Percentiles rank a stretch among this genome's conserved stretches.
These are phyloP conservation scores for Ptilonorhynchus violaceus DNA, from an alignment of 2,113 vertebrate genomes.

Conservation along the genomic window DNA sequence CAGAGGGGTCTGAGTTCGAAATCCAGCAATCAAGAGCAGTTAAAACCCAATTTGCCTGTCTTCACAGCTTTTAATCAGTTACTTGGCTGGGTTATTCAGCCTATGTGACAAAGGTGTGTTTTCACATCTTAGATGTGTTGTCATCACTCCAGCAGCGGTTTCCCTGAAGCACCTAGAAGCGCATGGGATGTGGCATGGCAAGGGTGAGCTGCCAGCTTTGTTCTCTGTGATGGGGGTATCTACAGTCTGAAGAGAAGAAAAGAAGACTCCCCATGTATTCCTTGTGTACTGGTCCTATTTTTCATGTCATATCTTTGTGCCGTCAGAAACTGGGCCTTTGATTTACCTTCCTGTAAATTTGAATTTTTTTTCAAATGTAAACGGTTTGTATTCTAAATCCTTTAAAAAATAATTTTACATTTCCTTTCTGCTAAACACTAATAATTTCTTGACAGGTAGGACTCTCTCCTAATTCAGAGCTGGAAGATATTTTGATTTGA, in stretches of 20 bases:
- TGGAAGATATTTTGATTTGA: not conserved
- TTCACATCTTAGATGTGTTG: not conserved
- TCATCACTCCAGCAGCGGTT: not conserved
- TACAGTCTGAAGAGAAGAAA: not conserved
- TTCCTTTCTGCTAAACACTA: not conserved
- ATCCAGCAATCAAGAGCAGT: not conserved
- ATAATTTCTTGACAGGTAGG: not conserved
- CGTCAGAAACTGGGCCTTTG: not conserved
- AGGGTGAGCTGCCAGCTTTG: not conserved
- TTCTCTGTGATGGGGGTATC: rapidly evolving
- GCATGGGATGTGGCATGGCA: not conserved
- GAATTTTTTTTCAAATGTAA: not conserved
- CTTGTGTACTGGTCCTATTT: rapidly evolving
- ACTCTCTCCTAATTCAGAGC: not conserved
- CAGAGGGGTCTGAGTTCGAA: not conserved
- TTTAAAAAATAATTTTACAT: not conserved
- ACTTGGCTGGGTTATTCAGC: not conserved
- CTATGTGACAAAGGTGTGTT: not conserved
- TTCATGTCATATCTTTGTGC: not conserved
- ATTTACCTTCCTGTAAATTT: not conserved
- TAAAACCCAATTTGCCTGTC: not conserved
- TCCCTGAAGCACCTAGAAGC: not conserved
- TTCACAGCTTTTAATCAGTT: not conserved
- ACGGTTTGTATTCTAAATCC: not conserved
- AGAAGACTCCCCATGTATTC: not conserved